These are phyloP conservation scores for Epinephelus moara DNA, from an alignment of 2,113 vertebrate genomes.

Conservation along the genomic window DNA sequence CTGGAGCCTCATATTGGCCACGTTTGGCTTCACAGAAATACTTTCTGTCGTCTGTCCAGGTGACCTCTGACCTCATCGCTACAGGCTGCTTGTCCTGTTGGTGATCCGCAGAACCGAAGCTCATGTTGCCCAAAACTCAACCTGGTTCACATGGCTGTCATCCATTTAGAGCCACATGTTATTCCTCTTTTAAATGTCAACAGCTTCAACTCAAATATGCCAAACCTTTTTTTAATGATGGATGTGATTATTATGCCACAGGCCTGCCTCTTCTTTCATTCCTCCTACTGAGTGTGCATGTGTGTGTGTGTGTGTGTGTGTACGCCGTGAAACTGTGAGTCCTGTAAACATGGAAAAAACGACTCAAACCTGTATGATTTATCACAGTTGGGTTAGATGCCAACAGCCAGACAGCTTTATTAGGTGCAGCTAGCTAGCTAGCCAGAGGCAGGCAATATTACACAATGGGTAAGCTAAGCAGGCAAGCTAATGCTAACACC, in stretches of 20 bases:
- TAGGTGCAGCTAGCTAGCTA: conserved; percentile 50
- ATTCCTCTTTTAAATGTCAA: conserved; percentile 39
- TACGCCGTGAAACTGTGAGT: conserved; percentile 27
- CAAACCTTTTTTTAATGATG: conserved; percentile 40
- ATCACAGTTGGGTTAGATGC: conserved; percentile 58
- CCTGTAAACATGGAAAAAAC: conserved; percentile 57
- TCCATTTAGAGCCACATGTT: conserved; percentile 46
- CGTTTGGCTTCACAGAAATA: neutral
- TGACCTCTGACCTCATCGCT: conserved; percentile 19
- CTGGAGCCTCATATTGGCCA: neutral
- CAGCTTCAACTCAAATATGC: conserved; percentile 28
- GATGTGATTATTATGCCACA: conserved; percentile 56
- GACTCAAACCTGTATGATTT: conserved; percentile 43
- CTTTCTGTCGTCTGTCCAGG: neutral
- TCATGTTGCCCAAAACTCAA: conserved; percentile 4
- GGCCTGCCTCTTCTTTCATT: conserved; percentile 44
- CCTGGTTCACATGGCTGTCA: conserved; percentile 20
- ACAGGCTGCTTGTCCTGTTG: neutral
- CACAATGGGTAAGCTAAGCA: conserved; percentile 43
- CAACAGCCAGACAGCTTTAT: conserved; percentile 57
- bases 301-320: neutral
- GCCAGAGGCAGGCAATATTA: conserved; percentile 41
- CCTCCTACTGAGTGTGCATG: neutral
- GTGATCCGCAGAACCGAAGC: neutral
- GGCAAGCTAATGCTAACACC: conserved; percentile 46